Evolutionary conservation across 2,888 invertebrate genomes (phyloP), one percentile per base, ranked within the genome.

Genomic region (Lasius fuliginosus): DNA sequence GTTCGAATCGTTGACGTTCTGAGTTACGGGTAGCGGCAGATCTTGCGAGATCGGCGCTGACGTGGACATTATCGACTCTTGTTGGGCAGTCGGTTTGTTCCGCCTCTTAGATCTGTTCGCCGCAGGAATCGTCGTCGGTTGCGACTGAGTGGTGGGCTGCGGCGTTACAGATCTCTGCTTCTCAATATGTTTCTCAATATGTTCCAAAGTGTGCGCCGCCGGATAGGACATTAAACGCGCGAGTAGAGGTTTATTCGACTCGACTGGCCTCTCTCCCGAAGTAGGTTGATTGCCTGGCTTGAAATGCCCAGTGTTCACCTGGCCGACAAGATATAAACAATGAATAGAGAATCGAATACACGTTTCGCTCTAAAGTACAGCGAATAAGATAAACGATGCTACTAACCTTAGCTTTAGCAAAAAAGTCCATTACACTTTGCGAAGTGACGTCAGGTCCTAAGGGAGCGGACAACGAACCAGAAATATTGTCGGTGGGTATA

Each of bases 341-440:
- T 11, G 30, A 56, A n/a, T 53, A 12, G 18, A 56, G 5, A 40
- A 56, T 42, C 4, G 1, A 65, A 36, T 27, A 18, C 4, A 65
- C 3, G 15, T 33, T 33, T 33, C 8, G 30, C 18, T 62, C 23
- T 33, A 62, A 33, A 65, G 6, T 18, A 36, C 9, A 18, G 18
- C 3, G 58, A 23, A 49, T 49, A 56, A 40, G 4, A 30, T n/a
- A 23, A 4, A 11, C 0, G 33, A 67, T 36, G 75, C 79, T 36
- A 79, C 81, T 87, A 85, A 94, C 95, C 90, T 95, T 95, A 49
- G 97, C 97, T 94, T 97, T 97, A 3, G 98, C 98, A 93, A 98
- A 98, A 94, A 98, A 98, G 94, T 98, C 98, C 96, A 98, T 97
- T 3, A 98, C 98, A 95, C 98, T 98, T 93, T 97, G 97, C 0